Base-by-base conservation (phyloP, 2,797 vertebrate genomes). In the Gallinago solitaria region DNA sequence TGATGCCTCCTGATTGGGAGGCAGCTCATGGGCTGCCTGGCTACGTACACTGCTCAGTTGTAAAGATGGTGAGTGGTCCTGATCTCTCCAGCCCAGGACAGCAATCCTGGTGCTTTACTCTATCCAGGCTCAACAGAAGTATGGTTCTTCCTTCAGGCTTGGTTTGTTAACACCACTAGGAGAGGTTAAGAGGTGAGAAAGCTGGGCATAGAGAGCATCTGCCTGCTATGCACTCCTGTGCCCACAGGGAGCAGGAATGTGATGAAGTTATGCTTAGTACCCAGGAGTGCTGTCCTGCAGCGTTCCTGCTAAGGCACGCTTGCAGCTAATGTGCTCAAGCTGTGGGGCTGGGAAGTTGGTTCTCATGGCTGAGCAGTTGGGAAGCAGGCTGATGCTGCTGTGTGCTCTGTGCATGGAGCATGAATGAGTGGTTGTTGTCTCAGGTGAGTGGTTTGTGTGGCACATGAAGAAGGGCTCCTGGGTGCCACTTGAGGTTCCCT, bases 251-350 rank as follows among this genome's bases (percentile, higher is more conserved):
- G 79, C 9, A 28, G 37, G 47, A 76, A 76, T 35, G 21, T 25
- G 84, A 61, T 50, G 65, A 24, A 80, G 85, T 81, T 93, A 53
- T 93, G 91, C 94, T 91, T 73, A 95, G 94, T 91, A 89, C 67
- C 11, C 61, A 51, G 84, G 30, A 93, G 69, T 47, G 11, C 18
- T 48, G 27, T 86, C 69, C 81, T 80, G 85, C 82, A 65, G 74
- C 50, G 10, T 69, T 84, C 70, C 70, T 93, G 95, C 87, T 74
- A 28, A 93, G 86, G 91, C 83, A 78, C n/a, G 24, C 54, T 87
- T 90, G n/a, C 78, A 86, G 85, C 94, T 94, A 91, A 90, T 69
- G 59, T 83, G 53, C 79, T 85, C 45, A 11, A 17, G 63, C 91
- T 74, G 65, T 73, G 85, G 88, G 94, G 53, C 13, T 6, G 79